A percentile compares a stretch with the other conserved stretches of the same genome.
phyloP scores from a whole-genome alignment of 2,888 invertebrate genomes.

The Bibio marci region DNA sequence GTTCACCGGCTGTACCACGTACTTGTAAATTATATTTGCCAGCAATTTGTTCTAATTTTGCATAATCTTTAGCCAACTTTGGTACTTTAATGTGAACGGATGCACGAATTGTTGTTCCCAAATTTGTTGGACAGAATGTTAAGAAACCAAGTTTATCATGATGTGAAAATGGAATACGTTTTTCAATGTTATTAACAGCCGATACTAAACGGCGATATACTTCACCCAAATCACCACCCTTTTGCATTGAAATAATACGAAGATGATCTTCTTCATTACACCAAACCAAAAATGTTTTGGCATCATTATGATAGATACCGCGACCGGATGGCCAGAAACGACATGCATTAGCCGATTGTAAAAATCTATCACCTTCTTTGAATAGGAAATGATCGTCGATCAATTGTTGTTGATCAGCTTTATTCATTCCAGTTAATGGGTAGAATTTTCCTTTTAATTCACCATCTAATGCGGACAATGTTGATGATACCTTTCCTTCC shows the following conservation, averaged over 20 bases:
- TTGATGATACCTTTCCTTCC: slow-evolving; percentile 75
- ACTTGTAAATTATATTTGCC: slow-evolving; percentile 80
- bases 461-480: slow-evolving; percentile 65
- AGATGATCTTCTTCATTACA: slow-evolving; percentile 98
- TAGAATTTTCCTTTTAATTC: slow-evolving; percentile 92
- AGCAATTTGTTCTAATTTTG: slow-evolving; percentile 81
- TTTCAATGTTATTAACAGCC: slow-evolving; percentile 87
- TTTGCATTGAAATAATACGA: slow-evolving; percentile 96
- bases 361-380: slow-evolving; percentile 71
- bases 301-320: slow-evolving; percentile 95
- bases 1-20: slow-evolving; percentile 86
- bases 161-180: slow-evolving; percentile 88
- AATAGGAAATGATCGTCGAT: slow-evolving; percentile 97
- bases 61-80: slow-evolving; percentile 78
- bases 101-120: slow-evolving; percentile 94
- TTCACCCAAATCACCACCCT: slow-evolving; percentile 73
- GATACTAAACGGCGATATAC: slow-evolving; percentile 75
- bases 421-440: slow-evolving; percentile 90
- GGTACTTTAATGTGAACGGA: slow-evolving; percentile 97
- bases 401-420: slow-evolving; percentile 87
- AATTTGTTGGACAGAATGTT: slow-evolving; percentile 97
- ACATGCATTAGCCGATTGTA: slow-evolving; percentile 87
- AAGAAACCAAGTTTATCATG: slow-evolving; percentile 91
- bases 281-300: slow-evolving; percentile 96
- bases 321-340: slow-evolving; percentile 95